These are phyloP conservation scores for Eurypyga helias DNA, from an alignment of 2,113 vertebrate species.

Conservation along the genomic window DNA sequence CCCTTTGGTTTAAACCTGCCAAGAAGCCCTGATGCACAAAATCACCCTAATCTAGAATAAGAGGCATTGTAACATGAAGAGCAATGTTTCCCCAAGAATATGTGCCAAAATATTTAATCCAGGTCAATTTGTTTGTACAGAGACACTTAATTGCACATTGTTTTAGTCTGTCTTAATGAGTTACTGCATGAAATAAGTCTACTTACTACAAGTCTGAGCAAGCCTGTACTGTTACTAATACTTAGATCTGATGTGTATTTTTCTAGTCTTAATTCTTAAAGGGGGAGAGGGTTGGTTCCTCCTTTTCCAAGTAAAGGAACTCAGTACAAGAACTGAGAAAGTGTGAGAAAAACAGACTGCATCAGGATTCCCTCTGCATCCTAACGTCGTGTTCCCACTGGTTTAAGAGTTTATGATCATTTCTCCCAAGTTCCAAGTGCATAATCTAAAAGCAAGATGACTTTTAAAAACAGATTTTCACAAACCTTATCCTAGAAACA, in stretches of 20 bases:
- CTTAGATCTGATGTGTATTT: neutral
- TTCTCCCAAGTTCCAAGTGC: neutral
- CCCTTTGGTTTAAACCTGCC: neutral
- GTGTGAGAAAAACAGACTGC: neutral
- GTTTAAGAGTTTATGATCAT: neutral
- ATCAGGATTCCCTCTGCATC: neutral
- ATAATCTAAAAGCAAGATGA: neutral
- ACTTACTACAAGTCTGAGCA: neutral
- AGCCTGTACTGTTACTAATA: neutral
- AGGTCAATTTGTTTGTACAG: neutral
- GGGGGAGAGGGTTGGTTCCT: neutral
- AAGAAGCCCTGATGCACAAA: neutral
- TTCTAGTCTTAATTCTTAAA: neutral
- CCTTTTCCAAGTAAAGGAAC: neutral
- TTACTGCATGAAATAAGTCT: neutral
- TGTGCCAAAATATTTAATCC: neutral
- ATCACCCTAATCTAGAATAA: neutral
- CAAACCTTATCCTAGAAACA: neutral
- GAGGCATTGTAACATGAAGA: neutral
- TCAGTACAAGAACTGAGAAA: neutral
- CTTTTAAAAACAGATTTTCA: neutral
- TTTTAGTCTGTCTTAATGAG: neutral
- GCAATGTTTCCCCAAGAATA: neutral
- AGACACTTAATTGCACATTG: neutral
- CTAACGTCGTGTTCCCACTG: neutral